phyloP scores from a whole-genome alignment of 2,888 invertebrate species.

The Malacosoma neustria region DNA sequence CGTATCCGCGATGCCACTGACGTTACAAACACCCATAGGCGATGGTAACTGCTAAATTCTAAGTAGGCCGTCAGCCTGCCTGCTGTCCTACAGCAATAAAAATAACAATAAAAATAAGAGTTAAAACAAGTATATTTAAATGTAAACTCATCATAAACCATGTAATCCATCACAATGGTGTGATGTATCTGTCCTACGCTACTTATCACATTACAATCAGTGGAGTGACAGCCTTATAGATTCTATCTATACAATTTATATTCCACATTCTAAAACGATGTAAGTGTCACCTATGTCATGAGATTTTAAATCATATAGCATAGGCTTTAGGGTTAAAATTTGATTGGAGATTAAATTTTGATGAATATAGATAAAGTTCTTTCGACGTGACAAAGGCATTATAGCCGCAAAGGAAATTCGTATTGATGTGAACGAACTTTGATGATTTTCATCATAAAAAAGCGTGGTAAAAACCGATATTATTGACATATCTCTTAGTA shows the following conservation, averaged over 20 bases:
- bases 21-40: too few relatives aligned
- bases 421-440: slow-evolving; percentile 4
- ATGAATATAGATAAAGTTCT: slow-evolving; percentile 5
- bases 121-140: too few relatives aligned
- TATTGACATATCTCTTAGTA: too few relatives aligned
- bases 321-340: too few relatives aligned
- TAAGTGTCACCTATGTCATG: background rate
- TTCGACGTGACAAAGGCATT: slow-evolving; percentile 8
- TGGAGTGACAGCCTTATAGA: background rate
- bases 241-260: background rate
- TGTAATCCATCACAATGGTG: background rate
- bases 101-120: too few relatives aligned
- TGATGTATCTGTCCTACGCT: too few relatives aligned
- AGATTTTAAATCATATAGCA: background rate
- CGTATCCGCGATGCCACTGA: too few relatives aligned
- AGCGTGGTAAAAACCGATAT: too few relatives aligned
- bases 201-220: background rate
- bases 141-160: too few relatives aligned
- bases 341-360: background rate
- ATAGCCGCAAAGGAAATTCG: slow-evolving; percentile 7
- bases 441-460: slow-evolving; percentile 1
- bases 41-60: too few relatives aligned
- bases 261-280: background rate
- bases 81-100: too few relatives aligned
- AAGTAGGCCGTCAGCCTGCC: too few relatives aligned